Conservation (phyloP, 2,888 invertebrate genomes). For the Steromphala cineraria region DNA sequence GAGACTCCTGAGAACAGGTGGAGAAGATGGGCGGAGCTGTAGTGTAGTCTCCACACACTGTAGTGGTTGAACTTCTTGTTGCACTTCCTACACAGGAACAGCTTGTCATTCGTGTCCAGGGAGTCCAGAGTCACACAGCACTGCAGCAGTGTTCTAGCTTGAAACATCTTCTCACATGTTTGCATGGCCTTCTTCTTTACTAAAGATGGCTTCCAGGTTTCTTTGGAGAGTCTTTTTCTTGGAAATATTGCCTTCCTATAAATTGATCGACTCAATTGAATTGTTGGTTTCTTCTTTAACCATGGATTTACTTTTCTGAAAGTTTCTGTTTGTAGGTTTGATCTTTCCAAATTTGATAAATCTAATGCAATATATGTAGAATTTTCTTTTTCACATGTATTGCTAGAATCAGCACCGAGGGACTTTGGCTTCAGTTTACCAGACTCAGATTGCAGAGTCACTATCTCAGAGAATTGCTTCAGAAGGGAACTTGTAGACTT, state of each 20-base stretch:
- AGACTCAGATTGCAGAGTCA: neutral
- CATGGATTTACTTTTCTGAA: neutral
- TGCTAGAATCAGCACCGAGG: neutral
- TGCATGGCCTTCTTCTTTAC: neutral
- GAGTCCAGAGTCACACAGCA: neutral
- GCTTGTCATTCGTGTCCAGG: neutral
- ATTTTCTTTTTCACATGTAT: neutral
- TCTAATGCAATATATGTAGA: neutral
- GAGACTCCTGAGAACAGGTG: neutral
- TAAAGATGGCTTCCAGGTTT: neutral
- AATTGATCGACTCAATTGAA: neutral
- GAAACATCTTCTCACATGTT: neutral
- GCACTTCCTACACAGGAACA: neutral
- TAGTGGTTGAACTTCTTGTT: neutral
- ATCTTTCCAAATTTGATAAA: neutral
- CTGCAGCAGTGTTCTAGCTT: neutral
- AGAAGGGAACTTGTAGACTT: neutral
- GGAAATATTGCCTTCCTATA: neutral
- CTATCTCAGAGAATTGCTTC: neutral
- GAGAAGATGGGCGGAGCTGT: neutral
- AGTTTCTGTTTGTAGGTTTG: neutral
- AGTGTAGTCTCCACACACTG: neutral
- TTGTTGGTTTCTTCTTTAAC: neutral
- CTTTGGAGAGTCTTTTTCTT: neutral
- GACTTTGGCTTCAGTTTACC: neutral